Evolutionary conservation across 2,113 vertebrate genomes (phyloP).

Genomic region (Aegypius monachus): DNA sequence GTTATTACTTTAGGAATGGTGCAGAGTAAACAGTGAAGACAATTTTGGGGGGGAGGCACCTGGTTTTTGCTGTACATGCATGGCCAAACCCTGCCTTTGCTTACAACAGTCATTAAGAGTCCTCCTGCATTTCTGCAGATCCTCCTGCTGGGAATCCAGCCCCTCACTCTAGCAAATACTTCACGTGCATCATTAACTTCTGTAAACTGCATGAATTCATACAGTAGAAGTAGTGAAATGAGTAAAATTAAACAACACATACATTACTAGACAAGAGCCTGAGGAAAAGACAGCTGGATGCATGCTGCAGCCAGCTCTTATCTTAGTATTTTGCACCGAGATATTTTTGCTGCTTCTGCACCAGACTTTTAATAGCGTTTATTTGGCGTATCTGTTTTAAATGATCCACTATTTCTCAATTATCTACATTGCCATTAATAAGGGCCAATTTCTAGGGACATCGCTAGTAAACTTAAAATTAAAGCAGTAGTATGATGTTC

Average conservation of each 20-base stretch:
- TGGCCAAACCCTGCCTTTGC: not conserved
- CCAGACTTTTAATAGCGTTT: not conserved
- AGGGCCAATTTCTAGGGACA: not conserved
- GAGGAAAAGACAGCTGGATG: not conserved
- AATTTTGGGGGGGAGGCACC: not conserved
- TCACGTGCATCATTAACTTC: not conserved
- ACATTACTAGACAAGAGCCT: not conserved
- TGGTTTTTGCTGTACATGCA: slow-evolving; percentile 22
- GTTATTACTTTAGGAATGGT: slow-evolving; percentile 3
- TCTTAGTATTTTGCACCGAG: not conserved
- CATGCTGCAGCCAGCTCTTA: not conserved
- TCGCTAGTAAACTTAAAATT: not conserved
- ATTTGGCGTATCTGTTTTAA: not conserved
- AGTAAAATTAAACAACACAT: not conserved
- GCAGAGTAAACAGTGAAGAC: slow-evolving; percentile 42
- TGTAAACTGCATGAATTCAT: not conserved
- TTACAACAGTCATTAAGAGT: not conserved
- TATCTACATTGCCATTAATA: not conserved
- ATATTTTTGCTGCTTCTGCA: not conserved
- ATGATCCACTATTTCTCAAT: not conserved
- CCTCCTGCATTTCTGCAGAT: not conserved
- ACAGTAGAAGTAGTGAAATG: not conserved
- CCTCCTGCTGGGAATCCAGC: not conserved
- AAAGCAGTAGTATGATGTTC: not conserved
- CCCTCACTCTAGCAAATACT: not conserved